Base-by-base conservation (phyloP, 1,140 invertebrate species). In the Hydropsyche tenuis region DNA sequence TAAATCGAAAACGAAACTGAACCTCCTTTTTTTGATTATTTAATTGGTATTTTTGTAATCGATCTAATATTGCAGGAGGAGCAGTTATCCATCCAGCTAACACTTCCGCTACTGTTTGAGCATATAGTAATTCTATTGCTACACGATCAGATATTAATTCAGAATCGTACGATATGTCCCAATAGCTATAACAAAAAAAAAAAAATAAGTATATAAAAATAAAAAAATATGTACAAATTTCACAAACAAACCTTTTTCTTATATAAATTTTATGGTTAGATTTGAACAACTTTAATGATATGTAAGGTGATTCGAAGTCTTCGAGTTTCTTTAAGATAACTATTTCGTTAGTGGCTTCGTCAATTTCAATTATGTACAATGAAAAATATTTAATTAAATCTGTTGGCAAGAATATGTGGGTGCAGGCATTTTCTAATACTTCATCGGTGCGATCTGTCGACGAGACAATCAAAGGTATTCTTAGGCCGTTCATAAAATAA, bases 231-330 rank as follows among this genome's bases (percentile, higher is more conserved):
- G 46, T 27, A 46, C n/a, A 12, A 68, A 56, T 63, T 56, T 48
- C 22, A 63, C 11, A 3, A 6, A 30, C 14, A 27, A 78, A 91
- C 90, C 89, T 91, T 86, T 92, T 94, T 77, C 92, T 87, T 77
- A 94, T 84, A 69, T 93, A 87, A 82, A 94, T 88, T 83, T 89
- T 89, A 82, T 90, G 88, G 65, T 87, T 85, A 85, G 87, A 78
- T 87, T 84, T 82, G 27, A 88, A 84, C 79, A 86, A 85, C 78
- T 85, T 93, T 79, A 94, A 89, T 68, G 96, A 96, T 83, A 98
- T 92, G 83, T 93, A 95, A 11, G 96, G 96, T 73, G 95, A 96
- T 88, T 99, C 97, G 89, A 97, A 99, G 81, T 98, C 92, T 85
- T 97, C 94, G 23, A 99, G 83, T 81, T 93, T 94, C 72, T 96